Evolutionary conservation across 2,888 invertebrate genomes (phyloP).

Genomic region (Agapostemon virescens): DNA sequence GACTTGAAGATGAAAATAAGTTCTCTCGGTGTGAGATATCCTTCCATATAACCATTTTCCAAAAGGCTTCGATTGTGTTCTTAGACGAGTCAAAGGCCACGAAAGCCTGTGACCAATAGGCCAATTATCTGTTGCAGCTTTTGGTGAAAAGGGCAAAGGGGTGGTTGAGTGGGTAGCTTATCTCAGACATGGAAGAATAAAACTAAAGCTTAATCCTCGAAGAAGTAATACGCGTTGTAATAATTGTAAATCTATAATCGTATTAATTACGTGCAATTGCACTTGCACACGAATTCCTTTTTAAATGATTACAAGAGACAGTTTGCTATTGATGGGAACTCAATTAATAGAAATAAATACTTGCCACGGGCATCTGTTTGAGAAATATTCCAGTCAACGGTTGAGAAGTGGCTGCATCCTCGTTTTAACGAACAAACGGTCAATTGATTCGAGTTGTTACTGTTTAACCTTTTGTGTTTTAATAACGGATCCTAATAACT

Average conservation of each 20-base stretch:
- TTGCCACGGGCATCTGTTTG: not conserved
- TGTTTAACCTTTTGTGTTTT: slow-evolving; percentile 43
- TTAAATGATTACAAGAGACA: slow-evolving; percentile 1
- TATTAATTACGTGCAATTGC: slow-evolving; percentile 1
- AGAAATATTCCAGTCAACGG: slow-evolving; percentile 25
- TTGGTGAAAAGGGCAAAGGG: no score
- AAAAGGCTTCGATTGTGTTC: no score
- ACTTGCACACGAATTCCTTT: not conserved
- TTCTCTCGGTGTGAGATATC: no score
- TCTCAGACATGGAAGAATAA: not conserved
- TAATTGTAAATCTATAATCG: no score
- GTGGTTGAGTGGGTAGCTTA: no score
- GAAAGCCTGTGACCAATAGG: no score
- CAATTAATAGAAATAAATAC: slow-evolving; percentile 14
- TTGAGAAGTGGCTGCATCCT: slow-evolving; percentile 13
- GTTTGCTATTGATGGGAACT: not conserved
- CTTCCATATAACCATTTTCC: no score
- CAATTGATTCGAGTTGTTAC: slow-evolving; percentile 37
- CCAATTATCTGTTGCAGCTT: no score
- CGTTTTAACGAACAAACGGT: slow-evolving; percentile 26
- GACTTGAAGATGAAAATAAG: no score
- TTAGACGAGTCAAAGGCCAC: no score
- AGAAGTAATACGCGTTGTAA: slow-evolving; percentile 7
- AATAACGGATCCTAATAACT: slow-evolving; percentile 36
- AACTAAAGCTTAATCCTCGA: not conserved